phyloP scores from a whole-genome alignment of 2,888 invertebrate genomes.

The Axea sp. region DNA sequence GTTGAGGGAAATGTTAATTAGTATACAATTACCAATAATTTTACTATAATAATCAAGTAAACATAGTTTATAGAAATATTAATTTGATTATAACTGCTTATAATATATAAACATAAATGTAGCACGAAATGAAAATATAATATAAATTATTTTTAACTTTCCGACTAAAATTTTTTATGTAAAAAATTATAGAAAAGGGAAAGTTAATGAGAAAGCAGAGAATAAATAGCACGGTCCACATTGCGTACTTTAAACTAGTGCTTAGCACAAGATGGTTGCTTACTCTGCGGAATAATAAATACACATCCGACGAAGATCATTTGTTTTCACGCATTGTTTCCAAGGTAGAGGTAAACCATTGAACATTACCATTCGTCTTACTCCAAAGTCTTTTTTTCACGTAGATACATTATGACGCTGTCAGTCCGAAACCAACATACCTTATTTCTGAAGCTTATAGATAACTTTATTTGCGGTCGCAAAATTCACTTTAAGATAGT shows the following conservation, averaged over 20 bases:
- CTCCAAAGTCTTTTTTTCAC: slow-evolving; percentile 66
- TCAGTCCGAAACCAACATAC: slow-evolving; percentile 9
- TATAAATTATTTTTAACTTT: no score
- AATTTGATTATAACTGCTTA: no score
- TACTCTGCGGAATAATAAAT: slow-evolving; percentile 69
- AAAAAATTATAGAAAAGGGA: slow-evolving; percentile 25
- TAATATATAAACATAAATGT: no score
- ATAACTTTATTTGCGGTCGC: slow-evolving; percentile 20
- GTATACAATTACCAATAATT: no score
- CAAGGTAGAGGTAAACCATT: slow-evolving; percentile 61
- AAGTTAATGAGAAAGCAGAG: slow-evolving; percentile 16
- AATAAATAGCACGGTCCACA: slow-evolving; percentile 25
- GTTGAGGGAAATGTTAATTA: no score
- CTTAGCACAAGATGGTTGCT: slow-evolving; percentile 24
- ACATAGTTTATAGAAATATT: no score
- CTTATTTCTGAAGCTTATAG: slow-evolving; percentile 30
- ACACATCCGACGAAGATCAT: slow-evolving; percentile 71
- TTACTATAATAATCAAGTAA: no score
- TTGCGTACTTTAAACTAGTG: slow-evolving; percentile 29
- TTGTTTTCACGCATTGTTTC: slow-evolving; percentile 72
- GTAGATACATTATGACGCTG: slow-evolving; percentile 54
- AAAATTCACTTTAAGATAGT: slow-evolving; percentile 13
- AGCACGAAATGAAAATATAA: no score
- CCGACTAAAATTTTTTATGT: neutral
- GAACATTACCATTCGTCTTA: slow-evolving; percentile 70